phyloP scores from a whole-genome alignment of 2,797 vertebrate species.

The Oryzias dopingdopingensis region DNA sequence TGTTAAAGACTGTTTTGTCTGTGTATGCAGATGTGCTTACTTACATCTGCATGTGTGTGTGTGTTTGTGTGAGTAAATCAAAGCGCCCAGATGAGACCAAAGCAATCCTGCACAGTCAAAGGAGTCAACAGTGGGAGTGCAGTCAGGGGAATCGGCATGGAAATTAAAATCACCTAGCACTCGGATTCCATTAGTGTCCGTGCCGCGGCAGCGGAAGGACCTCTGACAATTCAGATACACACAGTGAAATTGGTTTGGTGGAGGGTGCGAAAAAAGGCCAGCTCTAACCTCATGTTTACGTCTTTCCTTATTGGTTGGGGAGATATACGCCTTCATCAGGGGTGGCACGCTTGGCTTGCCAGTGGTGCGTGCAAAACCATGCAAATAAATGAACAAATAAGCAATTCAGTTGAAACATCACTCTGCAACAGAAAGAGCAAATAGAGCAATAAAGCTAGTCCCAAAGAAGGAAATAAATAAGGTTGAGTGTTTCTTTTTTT shows the following conservation, averaged over 20 bases:
- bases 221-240: slow-evolving; percentile 82
- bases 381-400: slow-evolving; percentile 83
- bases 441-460: slow-evolving; percentile 72
- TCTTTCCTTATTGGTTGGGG: slow-evolving; percentile 69
- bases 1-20: slow-evolving; percentile 22
- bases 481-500: slow-evolving; percentile 42
- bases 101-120: slow-evolving; percentile 81
- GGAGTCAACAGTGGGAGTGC: slow-evolving; percentile 76
- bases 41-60: slow-evolving; percentile 8
- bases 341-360: slow-evolving; percentile 72
- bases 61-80: slow-evolving; percentile 66
- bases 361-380: slow-evolving; percentile 72
- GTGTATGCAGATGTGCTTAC: slow-evolving; percentile 12
- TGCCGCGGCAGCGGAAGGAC: slow-evolving; percentile 73
- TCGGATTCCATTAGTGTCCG: slow-evolving; percentile 80
- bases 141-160: slow-evolving; percentile 82
- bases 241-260: slow-evolving; percentile 77
- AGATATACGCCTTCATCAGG: slow-evolving; percentile 78
- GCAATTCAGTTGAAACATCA: slow-evolving; percentile 73
- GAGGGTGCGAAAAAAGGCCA: slow-evolving; percentile 65
- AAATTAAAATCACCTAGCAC: slow-evolving; percentile 83
- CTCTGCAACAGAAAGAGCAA: slow-evolving; percentile 67
- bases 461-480: slow-evolving; percentile 68
- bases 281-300: slow-evolving; percentile 66
- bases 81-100: slow-evolving; percentile 79